Conservation (phyloP, 2,888 invertebrate genomes). For the Drosophila mayaguana region DNA sequence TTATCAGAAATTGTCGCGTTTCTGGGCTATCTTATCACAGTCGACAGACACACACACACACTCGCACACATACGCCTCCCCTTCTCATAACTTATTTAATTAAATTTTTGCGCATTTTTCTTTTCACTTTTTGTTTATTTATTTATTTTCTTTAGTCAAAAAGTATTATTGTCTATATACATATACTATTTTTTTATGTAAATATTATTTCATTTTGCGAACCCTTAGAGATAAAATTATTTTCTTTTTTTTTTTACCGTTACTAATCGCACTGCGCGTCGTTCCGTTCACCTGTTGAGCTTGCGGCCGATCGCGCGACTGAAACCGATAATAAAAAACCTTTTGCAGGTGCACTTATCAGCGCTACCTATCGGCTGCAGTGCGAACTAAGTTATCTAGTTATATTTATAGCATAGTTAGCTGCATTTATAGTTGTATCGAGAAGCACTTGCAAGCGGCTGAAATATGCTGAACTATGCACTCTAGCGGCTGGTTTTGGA, state of each 20-base stretch:
- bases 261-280: constrained; percentile 43
- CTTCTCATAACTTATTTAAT: constrained; percentile 1
- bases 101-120: constrained; percentile 33
- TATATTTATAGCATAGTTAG: constrained; percentile 24
- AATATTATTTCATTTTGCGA: background rate
- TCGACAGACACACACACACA: background rate
- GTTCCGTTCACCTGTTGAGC: constrained; percentile 58
- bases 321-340: constrained; percentile 29
- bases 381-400: background rate
- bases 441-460: background rate
- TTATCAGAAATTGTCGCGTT: constrained; percentile 47
- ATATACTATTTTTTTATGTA: background rate
- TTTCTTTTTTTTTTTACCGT: constrained; percentile 47
- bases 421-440: background rate
- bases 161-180: background rate
- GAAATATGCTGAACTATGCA: background rate
- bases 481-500: background rate
- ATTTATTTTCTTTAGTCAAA: background rate
- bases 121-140: background rate
- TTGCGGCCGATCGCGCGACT: constrained; percentile 65
- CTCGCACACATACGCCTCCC: background rate
- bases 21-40: constrained; percentile 47
- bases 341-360: constrained; percentile 12
- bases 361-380: constrained; percentile 14
- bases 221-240: background rate